phyloP scores from a whole-genome alignment of 2,113 vertebrate genomes.

The Dinomys branickii region DNA sequence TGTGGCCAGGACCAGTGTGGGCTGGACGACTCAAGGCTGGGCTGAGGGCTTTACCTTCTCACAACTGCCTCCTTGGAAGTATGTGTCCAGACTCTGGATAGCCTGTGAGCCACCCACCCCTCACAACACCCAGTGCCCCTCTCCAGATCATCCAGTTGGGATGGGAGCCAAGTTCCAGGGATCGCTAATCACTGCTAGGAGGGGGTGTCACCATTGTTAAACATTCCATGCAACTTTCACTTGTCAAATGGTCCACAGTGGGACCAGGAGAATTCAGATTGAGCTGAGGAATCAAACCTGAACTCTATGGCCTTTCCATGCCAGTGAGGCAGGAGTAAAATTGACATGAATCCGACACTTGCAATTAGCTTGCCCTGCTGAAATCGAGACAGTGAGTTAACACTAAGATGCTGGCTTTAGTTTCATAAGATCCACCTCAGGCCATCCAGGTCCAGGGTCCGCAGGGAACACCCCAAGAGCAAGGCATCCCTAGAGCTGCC shows the following conservation, averaged over 20 bases:
- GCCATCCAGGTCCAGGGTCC: neutral
- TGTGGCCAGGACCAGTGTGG: neutral
- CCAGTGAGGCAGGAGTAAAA: neutral
- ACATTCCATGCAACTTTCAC: neutral
- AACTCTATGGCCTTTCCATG: neutral
- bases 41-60: neutral
- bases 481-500: neutral
- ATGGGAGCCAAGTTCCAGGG: neutral
- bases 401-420: neutral
- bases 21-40: fast-evolving
- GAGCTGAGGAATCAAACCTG: neutral
- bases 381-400: neutral
- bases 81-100: neutral
- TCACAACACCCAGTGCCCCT: too few species aligned
- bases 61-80: neutral
- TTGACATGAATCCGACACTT: neutral
- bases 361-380: neutral
- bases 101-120: too few species aligned
- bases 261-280: neutral
- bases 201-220: fast-evolving
- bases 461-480: neutral
- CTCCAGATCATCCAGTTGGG: neutral
- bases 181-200: neutral
- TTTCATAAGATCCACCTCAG: neutral
- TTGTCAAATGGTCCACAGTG: neutral